Base-by-base conservation (phyloP, 2,888 invertebrate species). In the Oscheius sp. region DNA sequence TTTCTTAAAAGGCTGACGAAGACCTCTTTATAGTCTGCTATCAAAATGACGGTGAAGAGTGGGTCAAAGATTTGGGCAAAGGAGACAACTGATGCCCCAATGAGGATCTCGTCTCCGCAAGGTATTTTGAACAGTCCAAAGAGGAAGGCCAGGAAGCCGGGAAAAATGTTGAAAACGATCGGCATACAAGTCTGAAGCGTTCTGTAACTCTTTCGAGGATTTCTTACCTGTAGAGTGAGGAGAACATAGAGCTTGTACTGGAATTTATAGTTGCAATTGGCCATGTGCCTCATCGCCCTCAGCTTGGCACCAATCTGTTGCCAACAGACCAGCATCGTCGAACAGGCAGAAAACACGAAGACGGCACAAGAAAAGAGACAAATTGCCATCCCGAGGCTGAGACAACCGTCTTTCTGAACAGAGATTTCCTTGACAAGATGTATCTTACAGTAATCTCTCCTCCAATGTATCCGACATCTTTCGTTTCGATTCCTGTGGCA, bases 221-320 rank as follows among this genome's bases (percentile, higher is more conserved):
- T 13, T n/a, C 7, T 35, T 0, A 53, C 51, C 51, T 66, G 68
- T 1, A 68, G 13, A 35, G 68, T 68, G 7, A 68, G 42, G 1
- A 68, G 55, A 35, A 53, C 10, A 13, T 55, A 68, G 10, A 68
- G 53, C 29, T 42, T 53, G 4, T 68, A 21, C 29, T 68, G 68
- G 21, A 68, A 68, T 7, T 35, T 11, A 37, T 68, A 68, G n/a
- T 63, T 63, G 33, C 21, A 7, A 21, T 5, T 29, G 35, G 53
- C 42, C 11, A 21, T 10, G 21, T 33, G 9, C 33, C 55, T 21
- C 2, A 68, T n/a, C 33, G 5, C 42, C 5, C n/a, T 53, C 21
- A 68, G 21, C 21, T 68, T 53, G 2, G 68, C 7, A n/a, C 68
- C 68, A 37, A 68, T 68, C 13, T 37, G 33, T 13, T 32, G 21